These are phyloP conservation scores for Drosophila borborema DNA, from an alignment of 2,888 invertebrate genomes.

Conservation along the genomic window DNA sequence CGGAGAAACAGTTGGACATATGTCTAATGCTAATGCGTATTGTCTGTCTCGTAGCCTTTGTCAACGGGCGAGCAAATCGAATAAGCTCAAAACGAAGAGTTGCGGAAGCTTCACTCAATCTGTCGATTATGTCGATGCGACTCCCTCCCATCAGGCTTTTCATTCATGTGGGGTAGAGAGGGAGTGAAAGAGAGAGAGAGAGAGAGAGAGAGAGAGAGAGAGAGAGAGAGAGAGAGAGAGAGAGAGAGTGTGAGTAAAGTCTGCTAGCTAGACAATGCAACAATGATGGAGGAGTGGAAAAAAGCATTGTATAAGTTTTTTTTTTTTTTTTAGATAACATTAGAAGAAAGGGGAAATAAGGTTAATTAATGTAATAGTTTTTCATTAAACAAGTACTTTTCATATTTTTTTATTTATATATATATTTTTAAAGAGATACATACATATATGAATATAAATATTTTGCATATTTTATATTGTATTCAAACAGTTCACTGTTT, in stretches of 20 bases:
- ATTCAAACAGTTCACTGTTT: too few relatives aligned
- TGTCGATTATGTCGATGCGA: conserved; percentile 24
- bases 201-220: not conserved
- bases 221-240: conserved; percentile 2
- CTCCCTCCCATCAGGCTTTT: not conserved
- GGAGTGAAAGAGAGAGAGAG: not conserved
- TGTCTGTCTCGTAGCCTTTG: conserved; percentile 60
- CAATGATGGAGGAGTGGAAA: not conserved
- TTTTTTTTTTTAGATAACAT: not conserved
- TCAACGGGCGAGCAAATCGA: conserved; percentile 50
- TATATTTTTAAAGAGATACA: too few relatives aligned
- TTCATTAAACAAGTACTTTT: too few relatives aligned
- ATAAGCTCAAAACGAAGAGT: conserved; percentile 55
- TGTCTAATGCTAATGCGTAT: conserved; percentile 73
- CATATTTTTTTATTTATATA: too few relatives aligned
- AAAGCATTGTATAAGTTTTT: not conserved
- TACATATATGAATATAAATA: too few relatives aligned
- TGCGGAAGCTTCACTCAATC: conserved; percentile 60
- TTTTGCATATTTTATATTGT: too few relatives aligned
- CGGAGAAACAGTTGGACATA: conserved; percentile 56
- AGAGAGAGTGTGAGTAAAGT: conserved; percentile 33
- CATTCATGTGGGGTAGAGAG: not conserved
- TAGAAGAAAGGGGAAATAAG: not conserved
- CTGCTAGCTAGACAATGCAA: conserved; percentile 47
- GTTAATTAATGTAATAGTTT: not conserved